Percentiles rank a stretch among this genome's conserved stretches.
Evolutionary conservation across 2,113 vertebrate species (phyloP).

Genomic region (Periophthalmodon schlosseri): DNA sequence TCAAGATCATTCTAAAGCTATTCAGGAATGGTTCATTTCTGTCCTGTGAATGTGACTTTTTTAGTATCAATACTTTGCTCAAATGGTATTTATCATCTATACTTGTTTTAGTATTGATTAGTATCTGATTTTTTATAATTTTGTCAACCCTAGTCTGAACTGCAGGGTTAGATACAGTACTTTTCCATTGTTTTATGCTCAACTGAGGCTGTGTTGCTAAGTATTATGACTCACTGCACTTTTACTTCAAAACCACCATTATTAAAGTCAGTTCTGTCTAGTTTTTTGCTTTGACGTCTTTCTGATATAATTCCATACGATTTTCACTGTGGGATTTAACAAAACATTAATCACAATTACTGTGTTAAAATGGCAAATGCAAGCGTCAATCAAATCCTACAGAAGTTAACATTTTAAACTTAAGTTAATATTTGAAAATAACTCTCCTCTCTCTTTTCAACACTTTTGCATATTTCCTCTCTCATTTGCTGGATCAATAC

Average conservation of each 20-base stretch:
- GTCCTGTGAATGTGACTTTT: no score
- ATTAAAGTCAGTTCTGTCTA: neutral
- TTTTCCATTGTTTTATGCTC: neutral
- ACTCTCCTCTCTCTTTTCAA: neutral
- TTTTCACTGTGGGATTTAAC: neutral
- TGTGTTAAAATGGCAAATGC: neutral
- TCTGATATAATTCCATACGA: neutral
- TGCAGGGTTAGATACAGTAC: neutral
- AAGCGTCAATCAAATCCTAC: neutral
- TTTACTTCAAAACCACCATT: neutral
- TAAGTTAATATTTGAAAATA: neutral
- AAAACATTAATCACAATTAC: neutral
- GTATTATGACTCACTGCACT: neutral
- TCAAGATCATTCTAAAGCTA: no score
- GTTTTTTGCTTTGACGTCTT: neutral
- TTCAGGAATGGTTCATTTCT: no score
- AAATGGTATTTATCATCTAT: no score
- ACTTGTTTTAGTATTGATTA: no score
- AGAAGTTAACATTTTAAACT: neutral
- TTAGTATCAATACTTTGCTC: no score
- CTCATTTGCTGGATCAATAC: neutral
- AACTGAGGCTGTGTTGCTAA: neutral
- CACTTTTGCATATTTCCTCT: conserved; percentile 16
- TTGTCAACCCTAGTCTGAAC: no score
- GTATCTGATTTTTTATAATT: no score